Conservation (phyloP, 2,797 vertebrate species). For the Cossypha polioptera region DNA sequence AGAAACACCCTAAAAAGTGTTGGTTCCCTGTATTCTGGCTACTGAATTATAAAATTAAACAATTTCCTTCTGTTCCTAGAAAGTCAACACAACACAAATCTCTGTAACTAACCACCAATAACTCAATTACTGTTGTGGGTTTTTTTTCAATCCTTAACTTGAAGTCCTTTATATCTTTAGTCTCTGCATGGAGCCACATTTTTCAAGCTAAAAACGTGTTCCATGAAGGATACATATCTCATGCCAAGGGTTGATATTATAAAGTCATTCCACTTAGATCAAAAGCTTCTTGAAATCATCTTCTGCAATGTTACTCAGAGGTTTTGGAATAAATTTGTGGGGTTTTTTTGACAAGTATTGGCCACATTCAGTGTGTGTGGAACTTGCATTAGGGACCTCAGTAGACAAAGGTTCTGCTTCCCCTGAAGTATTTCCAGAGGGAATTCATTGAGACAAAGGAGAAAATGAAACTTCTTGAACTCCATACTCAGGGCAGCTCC, state of each 20-base stretch:
- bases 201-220: background rate
- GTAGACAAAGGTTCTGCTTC: background rate
- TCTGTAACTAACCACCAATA: background rate
- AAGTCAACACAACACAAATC: background rate
- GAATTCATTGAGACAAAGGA: background rate
- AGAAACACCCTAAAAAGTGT: rapidly evolving
- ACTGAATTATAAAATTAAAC: background rate
- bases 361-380: rapidly evolving
- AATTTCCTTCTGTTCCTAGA: background rate
- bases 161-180: background rate
- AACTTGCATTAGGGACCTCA: background rate
- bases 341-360: background rate
- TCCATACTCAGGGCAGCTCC: background rate
- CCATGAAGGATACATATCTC: background rate
- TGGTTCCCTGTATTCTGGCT: background rate
- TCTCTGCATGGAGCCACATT: background rate
- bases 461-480: background rate
- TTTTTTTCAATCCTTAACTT: background rate
- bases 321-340: background rate
- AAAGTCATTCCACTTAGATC: background rate
- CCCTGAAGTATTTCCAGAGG: background rate
- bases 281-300: background rate
- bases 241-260: background rate
- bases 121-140: background rate
- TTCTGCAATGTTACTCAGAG: background rate